These are phyloP conservation scores for Propithecus coquereli DNA, from an alignment of 2,113 vertebrate species.

Conservation along the genomic window DNA sequence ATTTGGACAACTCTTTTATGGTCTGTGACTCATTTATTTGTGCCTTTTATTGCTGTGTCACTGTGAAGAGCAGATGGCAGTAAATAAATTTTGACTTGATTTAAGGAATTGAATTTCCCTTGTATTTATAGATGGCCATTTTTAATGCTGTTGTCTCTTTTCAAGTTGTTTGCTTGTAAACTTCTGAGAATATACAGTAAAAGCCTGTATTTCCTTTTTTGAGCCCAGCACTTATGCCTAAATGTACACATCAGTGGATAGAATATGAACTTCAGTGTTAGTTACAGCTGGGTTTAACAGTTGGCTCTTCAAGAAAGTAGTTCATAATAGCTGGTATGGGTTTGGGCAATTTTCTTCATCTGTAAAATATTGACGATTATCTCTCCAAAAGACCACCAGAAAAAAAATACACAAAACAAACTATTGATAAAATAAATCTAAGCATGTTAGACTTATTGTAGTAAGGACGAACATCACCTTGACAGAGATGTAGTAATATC, in stretches of 20 bases:
- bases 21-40: background rate
- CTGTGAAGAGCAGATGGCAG: constrained; percentile 18
- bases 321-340: background rate
- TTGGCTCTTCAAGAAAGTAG: background rate
- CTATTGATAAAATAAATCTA: background rate
- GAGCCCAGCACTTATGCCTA: background rate
- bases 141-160: background rate
- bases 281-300: background rate
- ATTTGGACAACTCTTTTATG: constrained; percentile 4
- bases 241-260: background rate
- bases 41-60: constrained; percentile 49
- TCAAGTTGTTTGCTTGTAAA: constrained; percentile 46
- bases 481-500: background rate
- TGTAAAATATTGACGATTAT: background rate
- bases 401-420: background rate
- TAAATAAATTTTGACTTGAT: constrained; percentile 29
- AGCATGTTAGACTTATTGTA: background rate
- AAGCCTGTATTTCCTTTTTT: background rate
- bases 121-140: constrained; percentile 53
- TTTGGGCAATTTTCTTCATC: background rate
- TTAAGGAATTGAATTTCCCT: background rate
- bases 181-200: constrained; percentile 32
- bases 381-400: background rate
- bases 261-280: background rate
- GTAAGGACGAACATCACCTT: background rate